phyloP scores from a whole-genome alignment of 2,797 vertebrate genomes.

The Sebastes trivittatus region DNA sequence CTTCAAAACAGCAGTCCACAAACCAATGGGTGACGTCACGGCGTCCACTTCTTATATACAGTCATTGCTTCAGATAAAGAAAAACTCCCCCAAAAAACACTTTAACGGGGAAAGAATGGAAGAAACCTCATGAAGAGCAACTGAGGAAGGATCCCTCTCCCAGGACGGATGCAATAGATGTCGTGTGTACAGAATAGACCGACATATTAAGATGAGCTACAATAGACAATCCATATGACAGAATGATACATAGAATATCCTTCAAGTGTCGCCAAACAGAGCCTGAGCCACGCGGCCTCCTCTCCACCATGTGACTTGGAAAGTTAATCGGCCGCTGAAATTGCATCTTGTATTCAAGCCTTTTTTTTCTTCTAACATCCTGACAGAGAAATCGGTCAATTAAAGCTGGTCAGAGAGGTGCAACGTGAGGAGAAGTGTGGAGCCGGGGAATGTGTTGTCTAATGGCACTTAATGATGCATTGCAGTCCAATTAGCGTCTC shows the following conservation, averaged over 20 bases:
- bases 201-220: neutral
- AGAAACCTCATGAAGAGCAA: neutral
- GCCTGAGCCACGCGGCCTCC: too few relatives aligned
- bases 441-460: slow-evolving; percentile 15
- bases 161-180: neutral
- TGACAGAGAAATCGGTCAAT: neutral
- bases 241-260: neutral
- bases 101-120: too few relatives aligned
- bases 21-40: too few relatives aligned
- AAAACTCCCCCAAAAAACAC: too few relatives aligned
- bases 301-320: neutral
- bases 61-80: too few relatives aligned
- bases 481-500: slow-evolving; percentile 47
- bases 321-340: neutral
- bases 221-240: neutral
- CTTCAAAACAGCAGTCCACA: too few relatives aligned
- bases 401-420: neutral
- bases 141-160: neutral
- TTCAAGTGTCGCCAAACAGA: neutral
- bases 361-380: neutral
- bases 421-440: neutral
- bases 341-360: neutral
- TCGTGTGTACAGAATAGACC: neutral
- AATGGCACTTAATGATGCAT: slow-evolving; percentile 55
- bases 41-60: too few relatives aligned